These are phyloP conservation scores for Liparis tanakae DNA, from an alignment of 2,797 vertebrate species.

Conservation along the genomic window DNA sequence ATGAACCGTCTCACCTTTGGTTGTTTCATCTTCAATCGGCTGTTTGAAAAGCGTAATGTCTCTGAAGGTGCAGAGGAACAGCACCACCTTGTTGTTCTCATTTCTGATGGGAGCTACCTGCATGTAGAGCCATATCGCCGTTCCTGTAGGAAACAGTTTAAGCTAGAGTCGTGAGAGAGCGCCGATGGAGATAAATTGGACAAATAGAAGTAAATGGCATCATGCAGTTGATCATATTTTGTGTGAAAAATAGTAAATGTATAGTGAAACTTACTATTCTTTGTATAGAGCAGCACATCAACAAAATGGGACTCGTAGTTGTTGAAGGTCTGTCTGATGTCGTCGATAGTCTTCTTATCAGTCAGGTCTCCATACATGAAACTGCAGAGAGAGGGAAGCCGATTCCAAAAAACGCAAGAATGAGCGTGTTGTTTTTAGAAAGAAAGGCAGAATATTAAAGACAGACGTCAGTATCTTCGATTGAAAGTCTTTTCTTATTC, in stretches of 20 bases:
- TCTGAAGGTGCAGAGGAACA: constrained; percentile 98
- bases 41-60: constrained; percentile 99
- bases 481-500: background rate
- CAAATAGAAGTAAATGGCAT: background rate
- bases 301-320: constrained; percentile 97
- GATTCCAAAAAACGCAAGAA: background rate
- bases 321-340: constrained; percentile 93
- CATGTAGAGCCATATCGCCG: constrained; percentile 99
- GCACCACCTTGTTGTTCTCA: constrained; percentile 97
- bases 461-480: background rate
- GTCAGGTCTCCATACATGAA: constrained; percentile 99
- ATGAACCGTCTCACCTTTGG: constrained; percentile 86
- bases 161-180: background rate
- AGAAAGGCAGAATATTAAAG: background rate
- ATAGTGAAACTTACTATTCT: constrained; percentile 89
- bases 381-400: constrained; percentile 73
- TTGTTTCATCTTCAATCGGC: constrained; percentile 95
- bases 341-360: constrained; percentile 95
- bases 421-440: background rate
- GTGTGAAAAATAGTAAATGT: background rate
- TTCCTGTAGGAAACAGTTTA: constrained; percentile 80
- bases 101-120: constrained; percentile 99
- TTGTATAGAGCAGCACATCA: constrained; percentile 97
- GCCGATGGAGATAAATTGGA: background rate
- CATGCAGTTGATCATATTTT: background rate